These are phyloP conservation scores for Drosophila robusta DNA, from an alignment of 2,888 invertebrate genomes.

Conservation along the genomic window DNA sequence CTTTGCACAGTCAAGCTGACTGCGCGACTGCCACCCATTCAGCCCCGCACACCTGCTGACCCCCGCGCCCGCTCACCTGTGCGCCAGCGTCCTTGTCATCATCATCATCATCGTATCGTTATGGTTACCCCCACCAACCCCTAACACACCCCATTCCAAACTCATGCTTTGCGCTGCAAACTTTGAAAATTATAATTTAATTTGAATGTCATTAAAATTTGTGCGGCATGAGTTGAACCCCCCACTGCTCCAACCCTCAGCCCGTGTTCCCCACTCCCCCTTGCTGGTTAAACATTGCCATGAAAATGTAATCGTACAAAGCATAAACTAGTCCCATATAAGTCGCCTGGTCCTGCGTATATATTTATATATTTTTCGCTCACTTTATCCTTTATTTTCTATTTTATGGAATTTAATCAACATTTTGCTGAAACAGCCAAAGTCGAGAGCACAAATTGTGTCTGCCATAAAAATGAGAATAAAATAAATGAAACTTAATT, in stretches of 20 bases:
- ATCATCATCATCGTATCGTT: constrained; percentile 42
- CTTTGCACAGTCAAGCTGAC: constrained; percentile 55
- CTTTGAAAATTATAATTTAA: constrained; percentile 79
- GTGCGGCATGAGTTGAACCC: constrained; percentile 39
- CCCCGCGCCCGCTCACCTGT: constrained; percentile 43
- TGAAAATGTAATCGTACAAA: constrained; percentile 11
- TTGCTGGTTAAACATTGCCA: constrained; percentile 1
- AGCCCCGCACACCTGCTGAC: background rate
- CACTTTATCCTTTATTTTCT: background rate
- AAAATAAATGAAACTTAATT: constrained; percentile 57
- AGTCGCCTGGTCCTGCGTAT: background rate
- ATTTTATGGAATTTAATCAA: constrained; percentile 26
- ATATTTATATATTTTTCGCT: background rate
- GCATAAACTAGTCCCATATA: constrained; percentile 2
- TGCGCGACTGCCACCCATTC: constrained; percentile 21
- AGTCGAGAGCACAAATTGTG: constrained; percentile 30
- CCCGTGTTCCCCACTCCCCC: background rate
- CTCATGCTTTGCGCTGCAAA: constrained; percentile 44
- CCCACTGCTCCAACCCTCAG: background rate
- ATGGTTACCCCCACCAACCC: constrained; percentile 8
- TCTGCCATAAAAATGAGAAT: constrained; percentile 49
- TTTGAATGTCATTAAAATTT: constrained; percentile 79
- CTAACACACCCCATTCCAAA: background rate
- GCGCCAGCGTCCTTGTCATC: constrained; percentile 66
- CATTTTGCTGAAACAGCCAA: constrained; percentile 26